Percentiles rank a stretch among this genome's conserved stretches.
These are phyloP conservation scores for Coenobita brevimanus DNA, from an alignment of 1,140 invertebrate genomes.

Conservation along the genomic window DNA sequence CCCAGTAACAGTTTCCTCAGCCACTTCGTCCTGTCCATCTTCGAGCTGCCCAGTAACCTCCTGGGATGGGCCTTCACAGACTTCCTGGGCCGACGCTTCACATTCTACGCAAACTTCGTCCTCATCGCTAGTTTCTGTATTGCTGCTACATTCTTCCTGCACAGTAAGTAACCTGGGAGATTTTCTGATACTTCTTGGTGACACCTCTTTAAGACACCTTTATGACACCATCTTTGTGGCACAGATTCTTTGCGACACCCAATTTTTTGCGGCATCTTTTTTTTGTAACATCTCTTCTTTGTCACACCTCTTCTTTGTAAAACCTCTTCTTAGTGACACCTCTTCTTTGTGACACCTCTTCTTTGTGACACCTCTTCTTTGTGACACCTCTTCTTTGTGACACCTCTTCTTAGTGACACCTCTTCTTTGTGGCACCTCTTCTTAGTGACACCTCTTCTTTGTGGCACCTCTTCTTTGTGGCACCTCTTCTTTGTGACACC, in stretches of 20 bases:
- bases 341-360: too few species aligned
- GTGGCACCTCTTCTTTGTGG: too few species aligned
- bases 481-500: too few species aligned
- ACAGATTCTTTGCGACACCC: neutral
- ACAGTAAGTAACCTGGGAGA: neutral
- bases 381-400: too few species aligned
- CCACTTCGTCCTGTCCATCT: slow-evolving; percentile 15
- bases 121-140: neutral
- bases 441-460: too few species aligned
- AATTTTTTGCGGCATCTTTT: too few species aligned
- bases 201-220: neutral
- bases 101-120: neutral
- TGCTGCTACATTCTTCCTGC: slow-evolving; percentile 8
- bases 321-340: too few species aligned
- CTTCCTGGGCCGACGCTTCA: slow-evolving; percentile 26
- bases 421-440: too few species aligned
- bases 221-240: neutral
- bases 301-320: too few species aligned
- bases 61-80: neutral
- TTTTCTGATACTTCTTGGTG: neutral
- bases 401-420: too few species aligned
- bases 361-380: too few species aligned
- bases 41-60: slow-evolving; percentile 5
- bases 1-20: slow-evolving; percentile 43
- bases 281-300: too few species aligned